phyloP scores from a whole-genome alignment of 1,140 invertebrate genomes.

The Drosophila pandora region DNA sequence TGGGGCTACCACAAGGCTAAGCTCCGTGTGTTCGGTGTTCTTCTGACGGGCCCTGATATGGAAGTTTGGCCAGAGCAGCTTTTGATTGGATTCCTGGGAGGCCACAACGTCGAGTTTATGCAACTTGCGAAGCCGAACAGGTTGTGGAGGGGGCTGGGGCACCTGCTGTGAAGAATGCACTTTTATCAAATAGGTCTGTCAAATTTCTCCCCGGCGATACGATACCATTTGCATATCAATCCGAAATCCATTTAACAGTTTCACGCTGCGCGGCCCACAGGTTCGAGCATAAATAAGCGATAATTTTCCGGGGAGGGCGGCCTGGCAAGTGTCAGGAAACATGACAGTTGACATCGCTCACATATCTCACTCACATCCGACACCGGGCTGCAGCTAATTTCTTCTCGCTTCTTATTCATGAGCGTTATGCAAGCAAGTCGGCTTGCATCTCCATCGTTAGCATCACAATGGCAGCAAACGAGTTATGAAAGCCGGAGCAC shows the following conservation, averaged over 20 bases:
- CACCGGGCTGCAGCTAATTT: slow-evolving; percentile 40
- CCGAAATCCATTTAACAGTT: slow-evolving; percentile 46
- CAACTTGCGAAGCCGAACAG: slow-evolving; percentile 14
- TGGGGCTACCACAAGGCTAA: slow-evolving; percentile 9
- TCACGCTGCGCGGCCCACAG: slow-evolving; percentile 39
- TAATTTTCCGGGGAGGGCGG: slow-evolving; percentile 21
- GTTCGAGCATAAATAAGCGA: slow-evolving; percentile 41
- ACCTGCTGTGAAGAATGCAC: slow-evolving; percentile 38
- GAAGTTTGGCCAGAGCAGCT: slow-evolving; percentile 15
- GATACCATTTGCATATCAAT: slow-evolving; percentile 42
- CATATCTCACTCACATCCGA: slow-evolving; percentile 17
- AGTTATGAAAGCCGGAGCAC: slow-evolving; percentile 61
- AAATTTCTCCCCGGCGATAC: slow-evolving; percentile 31
- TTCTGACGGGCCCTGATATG: slow-evolving; percentile 24
- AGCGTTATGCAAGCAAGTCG: slow-evolving; percentile 28
- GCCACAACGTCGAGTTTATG: slow-evolving; percentile 20
- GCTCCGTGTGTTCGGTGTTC: no score
- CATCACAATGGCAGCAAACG: slow-evolving; percentile 39
- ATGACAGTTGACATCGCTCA: slow-evolving; percentile 49
- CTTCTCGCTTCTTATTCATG: slow-evolving; percentile 31
- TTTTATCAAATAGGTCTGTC: slow-evolving; percentile 41
- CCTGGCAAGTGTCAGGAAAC: slow-evolving; percentile 31
- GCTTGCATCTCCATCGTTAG: slow-evolving; percentile 45
- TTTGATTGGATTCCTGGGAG: slow-evolving; percentile 46
- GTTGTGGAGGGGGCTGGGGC: background rate